phyloP scores from a whole-genome alignment of 1,140 invertebrate genomes.

The Ctenoplectra terminalis region DNA sequence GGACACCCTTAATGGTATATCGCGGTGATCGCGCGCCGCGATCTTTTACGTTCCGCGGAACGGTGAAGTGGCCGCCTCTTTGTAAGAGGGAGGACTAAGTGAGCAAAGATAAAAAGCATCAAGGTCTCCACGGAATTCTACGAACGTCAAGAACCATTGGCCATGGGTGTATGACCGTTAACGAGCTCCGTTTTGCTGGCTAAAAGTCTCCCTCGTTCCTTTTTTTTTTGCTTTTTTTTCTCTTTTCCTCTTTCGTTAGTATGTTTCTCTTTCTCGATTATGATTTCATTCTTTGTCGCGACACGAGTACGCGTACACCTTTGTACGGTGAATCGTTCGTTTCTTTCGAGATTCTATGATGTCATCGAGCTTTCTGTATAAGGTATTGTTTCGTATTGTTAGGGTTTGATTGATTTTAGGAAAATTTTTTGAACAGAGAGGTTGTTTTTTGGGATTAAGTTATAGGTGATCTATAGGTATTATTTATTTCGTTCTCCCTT shows the following conservation, averaged over 20 bases:
- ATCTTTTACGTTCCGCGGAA: conserved; percentile 57
- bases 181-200: conserved; percentile 52
- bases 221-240: background rate
- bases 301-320: too few species aligned
- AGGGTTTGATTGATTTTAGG: too few species aligned
- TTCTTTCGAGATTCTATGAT: background rate
- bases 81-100: conserved; percentile 34
- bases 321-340: too few species aligned
- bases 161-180: conserved; percentile 64
- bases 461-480: too few species aligned
- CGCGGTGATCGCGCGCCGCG: conserved; percentile 53
- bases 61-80: conserved; percentile 37
- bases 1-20: conserved; percentile 60
- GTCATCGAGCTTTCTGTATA: too few species aligned
- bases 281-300: conserved; percentile 36
- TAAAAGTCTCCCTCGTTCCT: conserved; percentile 33
- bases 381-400: too few species aligned
- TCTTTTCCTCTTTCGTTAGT: too few species aligned
- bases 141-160: conserved; percentile 63
- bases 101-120: conserved; percentile 62
- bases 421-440: too few species aligned
- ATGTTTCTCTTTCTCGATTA: conserved; percentile 36
- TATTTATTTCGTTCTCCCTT: too few species aligned
- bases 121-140: conserved; percentile 57
- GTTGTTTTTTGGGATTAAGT: too few species aligned